These are phyloP conservation scores for Diachasmimorpha longicaudata DNA, from an alignment of 1,140 invertebrate genomes.

Conservation along the genomic window DNA sequence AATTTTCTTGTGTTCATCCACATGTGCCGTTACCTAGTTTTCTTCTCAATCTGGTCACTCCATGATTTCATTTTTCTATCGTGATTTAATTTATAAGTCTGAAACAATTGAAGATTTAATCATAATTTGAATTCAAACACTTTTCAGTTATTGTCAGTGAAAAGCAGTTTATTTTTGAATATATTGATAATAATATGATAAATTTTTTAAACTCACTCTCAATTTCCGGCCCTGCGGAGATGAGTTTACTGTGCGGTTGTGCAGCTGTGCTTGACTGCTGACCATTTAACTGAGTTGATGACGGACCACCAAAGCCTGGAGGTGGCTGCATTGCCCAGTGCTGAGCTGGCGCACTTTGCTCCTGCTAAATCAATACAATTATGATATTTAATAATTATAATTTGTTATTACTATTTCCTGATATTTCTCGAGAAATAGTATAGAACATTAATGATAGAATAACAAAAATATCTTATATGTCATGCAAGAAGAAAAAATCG, in stretches of 20 bases:
- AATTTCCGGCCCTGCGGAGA: slow-evolving; percentile 59
- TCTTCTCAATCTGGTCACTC: background rate
- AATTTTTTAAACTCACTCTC: slow-evolving; percentile 51
- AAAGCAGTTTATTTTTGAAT: too few species aligned
- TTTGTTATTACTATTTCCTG: too few species aligned
- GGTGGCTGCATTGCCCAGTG: slow-evolving; percentile 64
- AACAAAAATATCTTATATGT: too few species aligned
- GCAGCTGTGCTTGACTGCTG: slow-evolving; percentile 56
- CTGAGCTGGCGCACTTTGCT: slow-evolving; percentile 56
- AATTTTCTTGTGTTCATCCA: background rate
- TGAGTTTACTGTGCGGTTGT: slow-evolving; percentile 61
- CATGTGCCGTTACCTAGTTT: background rate
- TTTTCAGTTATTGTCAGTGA: too few species aligned
- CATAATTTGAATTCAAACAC: background rate
- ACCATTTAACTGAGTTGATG: slow-evolving; percentile 51
- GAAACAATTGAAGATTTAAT: background rate
- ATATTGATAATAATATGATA: too few species aligned
- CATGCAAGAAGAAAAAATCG: too few species aligned
- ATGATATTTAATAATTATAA: too few species aligned
- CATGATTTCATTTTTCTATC: background rate
- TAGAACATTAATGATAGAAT: too few species aligned
- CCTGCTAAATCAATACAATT: slow-evolving; percentile 32
- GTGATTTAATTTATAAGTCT: slow-evolving; percentile 1
- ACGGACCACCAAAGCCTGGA: slow-evolving; percentile 60
- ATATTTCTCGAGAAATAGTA: too few species aligned